Evolutionary conservation across 2,113 vertebrate genomes (phyloP).

Genomic region (Aegotheles bennettii): DNA sequence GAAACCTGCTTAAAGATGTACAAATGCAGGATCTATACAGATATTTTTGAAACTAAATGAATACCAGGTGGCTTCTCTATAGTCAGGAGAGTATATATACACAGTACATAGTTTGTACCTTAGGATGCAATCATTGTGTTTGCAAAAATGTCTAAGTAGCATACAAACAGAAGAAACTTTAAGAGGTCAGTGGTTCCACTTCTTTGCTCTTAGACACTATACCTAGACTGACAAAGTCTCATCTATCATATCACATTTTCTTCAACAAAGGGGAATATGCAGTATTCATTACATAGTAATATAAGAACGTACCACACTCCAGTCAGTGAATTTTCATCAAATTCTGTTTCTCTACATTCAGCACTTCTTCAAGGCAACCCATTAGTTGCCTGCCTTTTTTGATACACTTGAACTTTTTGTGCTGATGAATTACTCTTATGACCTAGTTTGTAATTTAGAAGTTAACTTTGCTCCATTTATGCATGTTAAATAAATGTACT

Average conservation of each 20-base stretch:
- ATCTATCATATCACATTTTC: neutral
- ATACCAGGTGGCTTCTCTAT: neutral
- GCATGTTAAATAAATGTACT: neutral
- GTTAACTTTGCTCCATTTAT: neutral
- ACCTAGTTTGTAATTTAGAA: neutral
- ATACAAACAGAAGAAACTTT: neutral
- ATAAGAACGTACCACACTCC: neutral
- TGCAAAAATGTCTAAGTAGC: neutral
- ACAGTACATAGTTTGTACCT: neutral
- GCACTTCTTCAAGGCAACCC: neutral
- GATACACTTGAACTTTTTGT: neutral
- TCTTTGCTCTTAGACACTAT: neutral
- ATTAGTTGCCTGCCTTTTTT: neutral
- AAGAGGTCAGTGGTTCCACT: neutral
- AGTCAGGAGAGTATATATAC: neutral
- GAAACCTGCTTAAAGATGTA: neutral
- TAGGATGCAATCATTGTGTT: neutral
- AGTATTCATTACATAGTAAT: neutral
- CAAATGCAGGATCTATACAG: neutral
- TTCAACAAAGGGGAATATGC: neutral
- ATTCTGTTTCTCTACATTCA: neutral
- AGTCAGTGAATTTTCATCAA: neutral
- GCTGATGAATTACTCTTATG: neutral
- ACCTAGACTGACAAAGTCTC: neutral
- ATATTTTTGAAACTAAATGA: neutral